Conservation (phyloP, 1,140 invertebrate species). For the Leptoteleia sp. region DNA sequence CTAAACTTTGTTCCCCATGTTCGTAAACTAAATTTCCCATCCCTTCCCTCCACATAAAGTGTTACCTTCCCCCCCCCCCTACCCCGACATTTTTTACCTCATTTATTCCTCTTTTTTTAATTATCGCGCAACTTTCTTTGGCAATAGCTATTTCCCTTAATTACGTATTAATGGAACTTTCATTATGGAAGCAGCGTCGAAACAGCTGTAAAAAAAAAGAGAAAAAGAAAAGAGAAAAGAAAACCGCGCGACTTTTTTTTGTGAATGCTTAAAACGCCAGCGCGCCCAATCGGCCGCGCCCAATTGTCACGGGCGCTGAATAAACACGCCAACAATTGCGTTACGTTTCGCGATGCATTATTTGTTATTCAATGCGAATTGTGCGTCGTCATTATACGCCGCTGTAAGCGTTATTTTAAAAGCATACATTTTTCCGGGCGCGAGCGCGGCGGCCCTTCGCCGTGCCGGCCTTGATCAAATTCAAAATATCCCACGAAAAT, state of each 20-base stretch:
- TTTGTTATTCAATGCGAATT: conserved; percentile 18
- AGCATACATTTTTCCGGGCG: conserved; percentile 4
- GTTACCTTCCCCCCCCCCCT: too few relatives aligned
- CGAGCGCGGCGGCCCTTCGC: too few relatives aligned
- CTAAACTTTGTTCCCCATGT: too few relatives aligned
- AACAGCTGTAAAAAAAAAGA: conserved; percentile 4
- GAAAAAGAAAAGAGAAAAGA: too few relatives aligned
- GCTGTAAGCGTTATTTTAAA: conserved; percentile 1
- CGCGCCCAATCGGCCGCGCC: conserved; percentile 30
- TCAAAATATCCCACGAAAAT: too few relatives aligned
- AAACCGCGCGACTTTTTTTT: conserved; percentile 26
- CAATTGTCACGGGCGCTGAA: conserved; percentile 29
- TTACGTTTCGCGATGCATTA: conserved; percentile 7
- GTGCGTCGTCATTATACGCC: conserved; percentile 6
- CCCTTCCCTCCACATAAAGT: too few relatives aligned
- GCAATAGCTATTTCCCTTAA: background rate
- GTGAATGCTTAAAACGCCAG: conserved; percentile 27
- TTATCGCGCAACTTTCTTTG: conserved; percentile 1
- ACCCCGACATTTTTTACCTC: too few relatives aligned
- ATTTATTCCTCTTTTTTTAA: conserved; percentile 4
- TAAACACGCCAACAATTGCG: background rate
- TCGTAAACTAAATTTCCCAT: too few relatives aligned
- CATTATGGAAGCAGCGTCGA: conserved; percentile 4
- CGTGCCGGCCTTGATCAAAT: too few relatives aligned
- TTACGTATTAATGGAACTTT: conserved; percentile 14